Percentiles rank a stretch among this genome's conserved stretches.
These are phyloP conservation scores for Nothocercus julius DNA, from an alignment of 2,113 vertebrate genomes.

Conservation along the genomic window DNA sequence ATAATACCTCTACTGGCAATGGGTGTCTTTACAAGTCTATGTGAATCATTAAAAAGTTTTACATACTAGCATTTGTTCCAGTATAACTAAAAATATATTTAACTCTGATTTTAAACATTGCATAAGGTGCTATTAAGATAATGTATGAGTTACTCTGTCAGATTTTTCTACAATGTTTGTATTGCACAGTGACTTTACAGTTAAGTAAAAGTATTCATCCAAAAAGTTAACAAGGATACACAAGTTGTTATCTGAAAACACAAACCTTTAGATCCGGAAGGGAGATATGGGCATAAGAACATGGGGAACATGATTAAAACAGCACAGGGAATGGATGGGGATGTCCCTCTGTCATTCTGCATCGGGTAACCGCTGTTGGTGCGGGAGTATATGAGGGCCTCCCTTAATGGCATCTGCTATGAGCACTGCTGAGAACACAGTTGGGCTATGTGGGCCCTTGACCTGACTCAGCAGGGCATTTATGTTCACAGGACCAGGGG, in stretches of 20 bases:
- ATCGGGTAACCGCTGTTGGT: not conserved
- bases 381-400: not conserved
- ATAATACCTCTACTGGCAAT: not conserved
- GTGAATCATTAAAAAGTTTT: not conserved
- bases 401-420: rapidly evolving
- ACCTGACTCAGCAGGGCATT: not conserved
- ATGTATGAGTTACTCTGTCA: not conserved
- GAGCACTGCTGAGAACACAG: not conserved
- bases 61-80: not conserved
- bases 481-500: not conserved
- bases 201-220: not conserved
- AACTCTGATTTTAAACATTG: not conserved
- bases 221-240: not conserved
- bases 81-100: not conserved
- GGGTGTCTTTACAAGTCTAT: not conserved
- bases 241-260: not conserved
- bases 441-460: not conserved
- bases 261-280: not conserved
- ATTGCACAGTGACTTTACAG: not conserved
- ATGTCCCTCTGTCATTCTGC: not conserved
- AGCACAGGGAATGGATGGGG: not conserved
- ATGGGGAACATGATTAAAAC: not conserved
- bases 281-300: not conserved
- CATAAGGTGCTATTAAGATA: not conserved
- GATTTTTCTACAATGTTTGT: not conserved